Percentiles rank a stretch among this genome's conserved stretches.
These are phyloP conservation scores for Enteromius paludinosus DNA, from an alignment of 2,797 vertebrate genomes.

Conservation along the genomic window DNA sequence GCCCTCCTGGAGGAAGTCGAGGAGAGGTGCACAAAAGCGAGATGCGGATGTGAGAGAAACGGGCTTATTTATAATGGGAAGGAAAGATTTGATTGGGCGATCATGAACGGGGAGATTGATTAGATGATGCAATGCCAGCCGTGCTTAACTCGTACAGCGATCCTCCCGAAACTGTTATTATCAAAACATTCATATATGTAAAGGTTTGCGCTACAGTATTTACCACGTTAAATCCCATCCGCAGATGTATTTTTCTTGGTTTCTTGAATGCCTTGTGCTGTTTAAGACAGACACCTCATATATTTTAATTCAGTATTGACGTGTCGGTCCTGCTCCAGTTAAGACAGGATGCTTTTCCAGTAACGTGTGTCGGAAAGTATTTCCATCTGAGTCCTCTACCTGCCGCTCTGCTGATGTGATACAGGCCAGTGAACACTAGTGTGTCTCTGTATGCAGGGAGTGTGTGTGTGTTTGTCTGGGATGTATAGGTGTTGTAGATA, in stretches of 20 bases:
- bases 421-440: not conserved
- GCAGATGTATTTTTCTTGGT: not conserved
- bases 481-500: not conserved
- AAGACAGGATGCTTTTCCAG: constrained; percentile 34
- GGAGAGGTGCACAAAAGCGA: no score
- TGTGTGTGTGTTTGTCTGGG: not conserved
- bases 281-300: constrained; percentile 2
- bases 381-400: constrained; percentile 36
- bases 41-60: no score
- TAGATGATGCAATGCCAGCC: no score
- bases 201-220: not conserved
- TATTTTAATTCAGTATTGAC: constrained; percentile 19
- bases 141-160: no score
- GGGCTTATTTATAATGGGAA: no score
- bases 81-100: no score
- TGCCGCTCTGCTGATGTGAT: constrained; percentile 22
- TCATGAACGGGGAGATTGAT: no score
- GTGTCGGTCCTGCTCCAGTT: constrained; percentile 15
- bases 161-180: no score
- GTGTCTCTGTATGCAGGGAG: not conserved
- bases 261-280: not conserved
- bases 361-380: constrained; percentile 40
- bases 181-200: no score
- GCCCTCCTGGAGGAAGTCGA: no score
- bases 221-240: not conserved